Conservation (phyloP, 2,888 invertebrate genomes). For the Seira ritae region DNA sequence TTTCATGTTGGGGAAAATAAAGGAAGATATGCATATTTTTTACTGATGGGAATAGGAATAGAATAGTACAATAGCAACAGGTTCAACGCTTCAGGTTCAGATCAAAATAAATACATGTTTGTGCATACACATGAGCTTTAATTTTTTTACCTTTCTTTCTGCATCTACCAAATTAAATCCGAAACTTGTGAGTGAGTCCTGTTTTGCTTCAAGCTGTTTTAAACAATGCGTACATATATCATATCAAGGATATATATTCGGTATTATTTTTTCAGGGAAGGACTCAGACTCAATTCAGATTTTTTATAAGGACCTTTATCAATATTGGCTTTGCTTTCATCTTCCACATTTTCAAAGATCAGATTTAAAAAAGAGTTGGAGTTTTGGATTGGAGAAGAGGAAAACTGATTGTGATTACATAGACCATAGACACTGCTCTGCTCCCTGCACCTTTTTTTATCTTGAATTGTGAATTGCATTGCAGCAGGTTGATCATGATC, state of each 20-base stretch:
- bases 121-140: conserved; percentile 3
- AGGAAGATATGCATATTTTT: conserved; percentile 1
- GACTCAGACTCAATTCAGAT: neutral
- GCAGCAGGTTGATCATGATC: conserved; percentile 4
- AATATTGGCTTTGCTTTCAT: no score
- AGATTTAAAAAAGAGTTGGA: neutral
- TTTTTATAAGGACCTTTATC: neutral
- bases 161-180: no score
- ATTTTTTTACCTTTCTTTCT: neutral
- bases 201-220: conserved; percentile 8
- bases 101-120: conserved; percentile 12
- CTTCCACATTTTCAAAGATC: no score
- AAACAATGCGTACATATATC: neutral
- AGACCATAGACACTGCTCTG: neutral
- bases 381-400: neutral
- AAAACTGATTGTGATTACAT: no score
- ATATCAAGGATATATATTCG: neutral
- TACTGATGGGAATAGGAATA: neutral
- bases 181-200: no score
- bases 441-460: neutral
- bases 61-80: no score
- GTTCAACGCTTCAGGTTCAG: conserved; percentile 5
- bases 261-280: no score
- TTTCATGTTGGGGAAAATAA: neutral
- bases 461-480: no score